Evolutionary conservation across 2,888 invertebrate genomes (phyloP).

Genomic region (Chymomyza fuscimana): DNA sequence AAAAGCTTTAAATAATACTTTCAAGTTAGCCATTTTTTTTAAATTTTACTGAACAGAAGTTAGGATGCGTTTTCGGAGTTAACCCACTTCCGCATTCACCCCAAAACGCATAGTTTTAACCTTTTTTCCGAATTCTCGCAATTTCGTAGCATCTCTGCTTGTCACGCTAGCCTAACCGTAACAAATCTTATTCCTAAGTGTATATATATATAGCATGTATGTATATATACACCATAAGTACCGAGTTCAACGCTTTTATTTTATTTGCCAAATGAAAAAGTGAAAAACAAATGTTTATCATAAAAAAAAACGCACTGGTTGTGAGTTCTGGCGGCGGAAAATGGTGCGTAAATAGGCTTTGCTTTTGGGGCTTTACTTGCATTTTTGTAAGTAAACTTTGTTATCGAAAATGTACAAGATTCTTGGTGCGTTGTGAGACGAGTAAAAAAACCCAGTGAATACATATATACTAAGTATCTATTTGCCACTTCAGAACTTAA

Average conservation of each 20-base stretch:
- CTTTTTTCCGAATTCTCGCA: conserved; percentile 3
- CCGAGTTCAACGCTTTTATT: conserved; percentile 68
- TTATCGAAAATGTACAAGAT: conserved; percentile 43
- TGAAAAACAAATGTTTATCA: conserved; percentile 73
- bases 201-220: neutral
- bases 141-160: conserved; percentile 13
- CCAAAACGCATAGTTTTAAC: too few relatives aligned
- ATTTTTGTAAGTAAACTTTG: conserved; percentile 58
- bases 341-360: conserved; percentile 67
- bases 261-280: conserved; percentile 72
- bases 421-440: neutral
- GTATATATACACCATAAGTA: neutral
- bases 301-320: conserved; percentile 49
- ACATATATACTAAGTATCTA: conserved; percentile 1
- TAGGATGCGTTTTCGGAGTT: too few relatives aligned
- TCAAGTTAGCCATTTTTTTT: too few relatives aligned
- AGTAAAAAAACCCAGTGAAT: neutral
- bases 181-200: conserved; percentile 3
- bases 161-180: conserved; percentile 17
- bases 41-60: too few relatives aligned
- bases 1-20: too few relatives aligned
- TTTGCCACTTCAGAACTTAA: neutral
- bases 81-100: too few relatives aligned
- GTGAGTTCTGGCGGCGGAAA: conserved; percentile 36
- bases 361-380: conserved; percentile 61